Percentiles rank a stretch among this genome's conserved stretches.
phyloP scores from a whole-genome alignment of 1,140 invertebrate genomes.

The Drosophila chauvacae region DNA sequence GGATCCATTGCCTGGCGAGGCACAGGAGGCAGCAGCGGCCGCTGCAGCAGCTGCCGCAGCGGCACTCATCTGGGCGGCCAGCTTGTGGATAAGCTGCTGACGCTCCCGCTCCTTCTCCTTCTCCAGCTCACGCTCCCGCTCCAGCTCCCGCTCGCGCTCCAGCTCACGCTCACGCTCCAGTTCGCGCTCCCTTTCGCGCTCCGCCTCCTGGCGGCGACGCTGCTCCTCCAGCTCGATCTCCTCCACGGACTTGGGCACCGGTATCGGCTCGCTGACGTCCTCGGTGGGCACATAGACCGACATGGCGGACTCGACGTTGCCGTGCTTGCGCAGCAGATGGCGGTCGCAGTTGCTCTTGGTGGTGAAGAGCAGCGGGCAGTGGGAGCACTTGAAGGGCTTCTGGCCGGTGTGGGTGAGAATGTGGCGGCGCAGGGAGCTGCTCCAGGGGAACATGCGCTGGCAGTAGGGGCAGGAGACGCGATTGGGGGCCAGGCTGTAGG shows the following conservation, averaged over 20 bases:
- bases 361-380: constrained; percentile 96
- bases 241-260: constrained; percentile 81
- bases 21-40: constrained; percentile 44
- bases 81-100: constrained; percentile 41
- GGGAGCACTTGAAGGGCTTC: constrained; percentile 97
- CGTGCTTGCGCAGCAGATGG: constrained; percentile 95
- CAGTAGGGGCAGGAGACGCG: constrained; percentile 96
- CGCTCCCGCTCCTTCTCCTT: constrained; percentile 45
- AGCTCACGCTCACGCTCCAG: constrained; percentile 28
- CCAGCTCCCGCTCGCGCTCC: constrained; percentile 31
- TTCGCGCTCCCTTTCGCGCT: constrained; percentile 46
- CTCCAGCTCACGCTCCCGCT: constrained; percentile 50
- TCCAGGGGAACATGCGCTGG: constrained; percentile 97
- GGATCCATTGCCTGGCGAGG: constrained; percentile 1
- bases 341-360: constrained; percentile 99
- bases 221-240: constrained; percentile 79
- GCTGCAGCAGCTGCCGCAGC: constrained; percentile 22
- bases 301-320: constrained; percentile 85
- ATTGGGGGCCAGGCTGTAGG: constrained; percentile 97
- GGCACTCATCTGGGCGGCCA: constrained; percentile 40
- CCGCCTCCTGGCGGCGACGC: constrained; percentile 64
- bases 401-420: constrained; percentile 97
- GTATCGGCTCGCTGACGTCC: constrained; percentile 81
- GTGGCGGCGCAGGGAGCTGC: constrained; percentile 95
- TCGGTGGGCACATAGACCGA: constrained; percentile 83